phyloP scores from a whole-genome alignment of 2,888 invertebrate species.

The Nemapogon koenigi region DNA sequence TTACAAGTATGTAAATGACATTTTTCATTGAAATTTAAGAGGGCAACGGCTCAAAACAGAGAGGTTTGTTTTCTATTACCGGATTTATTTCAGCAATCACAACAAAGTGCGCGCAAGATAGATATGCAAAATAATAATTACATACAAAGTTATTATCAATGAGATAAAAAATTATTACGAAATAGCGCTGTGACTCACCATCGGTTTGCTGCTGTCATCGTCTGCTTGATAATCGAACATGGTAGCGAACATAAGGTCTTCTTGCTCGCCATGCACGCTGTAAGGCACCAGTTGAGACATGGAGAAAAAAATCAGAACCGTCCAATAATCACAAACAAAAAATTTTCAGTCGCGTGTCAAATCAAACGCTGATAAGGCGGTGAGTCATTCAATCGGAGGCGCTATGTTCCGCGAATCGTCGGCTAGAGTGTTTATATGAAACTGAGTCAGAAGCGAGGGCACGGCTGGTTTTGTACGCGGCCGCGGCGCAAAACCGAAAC shows the following conservation, averaged over 20 bases:
- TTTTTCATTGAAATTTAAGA: no score
- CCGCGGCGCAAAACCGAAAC: slow-evolving; percentile 37
- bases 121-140: no score
- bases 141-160: no score
- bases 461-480: slow-evolving; percentile 61
- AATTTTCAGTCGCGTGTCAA: slow-evolving; percentile 26
- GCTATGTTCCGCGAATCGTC: slow-evolving; percentile 37
- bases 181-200: slow-evolving; percentile 34
- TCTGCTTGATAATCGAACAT: slow-evolving; percentile 61
- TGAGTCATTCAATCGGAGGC: slow-evolving; percentile 41
- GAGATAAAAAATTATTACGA: neutral
- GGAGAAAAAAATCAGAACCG: slow-evolving; percentile 46
- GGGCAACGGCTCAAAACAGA: no score
- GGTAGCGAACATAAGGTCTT: slow-evolving; percentile 62
- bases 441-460: slow-evolving; percentile 54
- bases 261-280: slow-evolving; percentile 53
- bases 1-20: no score
- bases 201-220: slow-evolving; percentile 48
- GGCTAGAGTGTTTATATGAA: slow-evolving; percentile 59
- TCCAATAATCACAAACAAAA: slow-evolving; percentile 21
- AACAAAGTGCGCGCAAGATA: no score
- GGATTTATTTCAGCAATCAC: no score
- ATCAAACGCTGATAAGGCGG: slow-evolving; percentile 47
- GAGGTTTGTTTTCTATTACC: no score
- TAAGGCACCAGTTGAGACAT: slow-evolving; percentile 72